phyloP scores from a whole-genome alignment of 2,888 invertebrate genomes.

The Unio pictorum region DNA sequence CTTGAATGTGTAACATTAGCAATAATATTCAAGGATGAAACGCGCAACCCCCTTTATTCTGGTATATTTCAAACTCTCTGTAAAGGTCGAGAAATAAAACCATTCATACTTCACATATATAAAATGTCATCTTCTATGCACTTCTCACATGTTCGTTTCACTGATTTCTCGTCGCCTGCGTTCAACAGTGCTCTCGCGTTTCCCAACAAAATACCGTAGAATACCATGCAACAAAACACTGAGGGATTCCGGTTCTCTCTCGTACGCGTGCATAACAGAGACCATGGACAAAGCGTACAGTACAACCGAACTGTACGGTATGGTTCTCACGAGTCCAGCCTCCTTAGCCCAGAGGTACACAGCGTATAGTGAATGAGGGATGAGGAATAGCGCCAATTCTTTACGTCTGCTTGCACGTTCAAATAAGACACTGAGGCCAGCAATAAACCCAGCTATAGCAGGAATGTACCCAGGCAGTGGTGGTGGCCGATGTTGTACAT shows the following conservation, averaged over 20 bases:
- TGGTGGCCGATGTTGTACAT: conserved; percentile 42
- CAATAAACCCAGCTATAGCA: conserved; percentile 38
- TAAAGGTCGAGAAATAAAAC: too few relatives aligned
- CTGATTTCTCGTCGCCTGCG: conserved; percentile 26
- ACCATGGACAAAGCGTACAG: conserved; percentile 57
- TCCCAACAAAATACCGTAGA: conserved; percentile 54
- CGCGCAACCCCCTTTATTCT: too few relatives aligned
- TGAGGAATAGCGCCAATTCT: conserved; percentile 54
- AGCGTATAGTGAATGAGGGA: conserved; percentile 53
- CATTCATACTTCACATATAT: too few relatives aligned
- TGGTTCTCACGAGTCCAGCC: conserved; percentile 18
- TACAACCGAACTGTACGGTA: conserved; percentile 48
- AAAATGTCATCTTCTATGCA: background rate
- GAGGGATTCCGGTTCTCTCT: conserved; percentile 56
- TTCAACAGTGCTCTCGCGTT: conserved; percentile 28
- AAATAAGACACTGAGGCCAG: conserved; percentile 48
- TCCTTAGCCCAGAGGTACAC: conserved; percentile 42
- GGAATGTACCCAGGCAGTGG: conserved; percentile 52
- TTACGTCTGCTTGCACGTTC: conserved; percentile 50
- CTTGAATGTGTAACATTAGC: too few relatives aligned
- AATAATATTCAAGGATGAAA: too few relatives aligned
- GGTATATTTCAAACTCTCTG: too few relatives aligned
- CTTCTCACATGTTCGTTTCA: conserved; percentile 23
- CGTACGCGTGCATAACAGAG: conserved; percentile 61
- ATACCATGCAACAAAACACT: conserved; percentile 50